These are phyloP conservation scores for Syrrhaptes paradoxus DNA, from an alignment of 2,113 vertebrate genomes.

Conservation along the genomic window DNA sequence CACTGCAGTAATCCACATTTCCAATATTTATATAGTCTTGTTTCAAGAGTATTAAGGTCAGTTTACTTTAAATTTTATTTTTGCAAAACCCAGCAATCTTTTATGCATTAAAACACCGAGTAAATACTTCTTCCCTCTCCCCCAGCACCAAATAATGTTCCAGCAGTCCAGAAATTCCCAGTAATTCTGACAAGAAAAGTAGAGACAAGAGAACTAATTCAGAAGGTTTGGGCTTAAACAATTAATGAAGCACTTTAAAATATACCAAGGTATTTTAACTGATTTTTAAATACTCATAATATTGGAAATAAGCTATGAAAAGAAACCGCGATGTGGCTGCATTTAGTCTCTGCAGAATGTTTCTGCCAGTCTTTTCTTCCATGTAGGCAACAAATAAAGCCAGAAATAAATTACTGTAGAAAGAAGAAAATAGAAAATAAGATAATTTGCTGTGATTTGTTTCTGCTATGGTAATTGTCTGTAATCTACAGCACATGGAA, in stretches of 20 bases:
- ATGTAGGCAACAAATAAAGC: background rate
- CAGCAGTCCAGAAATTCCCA: background rate
- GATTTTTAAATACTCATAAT: background rate
- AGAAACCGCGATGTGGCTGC: background rate
- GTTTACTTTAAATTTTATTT: background rate
- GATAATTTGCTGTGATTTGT: background rate
- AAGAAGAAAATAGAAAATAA: background rate
- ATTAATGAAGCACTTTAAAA: background rate
- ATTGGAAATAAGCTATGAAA: background rate
- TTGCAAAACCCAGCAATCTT: background rate
- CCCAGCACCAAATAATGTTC: background rate
- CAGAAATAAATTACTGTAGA: background rate
- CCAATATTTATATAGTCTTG: background rate
- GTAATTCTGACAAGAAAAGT: background rate
- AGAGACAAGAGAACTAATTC: background rate
- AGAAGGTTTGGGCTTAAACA: background rate
- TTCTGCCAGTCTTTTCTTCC: background rate
- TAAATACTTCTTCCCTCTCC: background rate
- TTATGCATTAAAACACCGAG: background rate
- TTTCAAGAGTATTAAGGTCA: background rate
- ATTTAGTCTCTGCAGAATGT: background rate
- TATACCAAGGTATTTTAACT: background rate
- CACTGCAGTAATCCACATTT: background rate
- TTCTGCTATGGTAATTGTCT: background rate
- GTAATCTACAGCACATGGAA: background rate